Evolutionary conservation across 92 coral and sea anemone genomes (phyloP).

Genomic region (Metridium senile): DNA sequence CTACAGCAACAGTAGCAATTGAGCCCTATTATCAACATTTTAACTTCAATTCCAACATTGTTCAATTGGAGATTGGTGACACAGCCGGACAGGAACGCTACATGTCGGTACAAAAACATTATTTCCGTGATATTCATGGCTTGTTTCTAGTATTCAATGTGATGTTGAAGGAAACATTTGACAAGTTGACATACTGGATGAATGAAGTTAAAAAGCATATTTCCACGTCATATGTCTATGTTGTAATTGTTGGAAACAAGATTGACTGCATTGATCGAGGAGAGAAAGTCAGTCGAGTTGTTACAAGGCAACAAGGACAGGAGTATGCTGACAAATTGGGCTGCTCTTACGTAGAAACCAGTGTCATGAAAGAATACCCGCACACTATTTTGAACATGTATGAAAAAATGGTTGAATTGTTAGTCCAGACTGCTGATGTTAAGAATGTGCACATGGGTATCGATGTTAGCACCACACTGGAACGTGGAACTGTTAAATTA

Average conservation of each 20-base stretch:
- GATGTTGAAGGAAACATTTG: slow-evolving; percentile 50
- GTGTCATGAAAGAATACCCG: slow-evolving; percentile 44
- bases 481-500: neutral
- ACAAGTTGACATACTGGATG: slow-evolving; percentile 57
- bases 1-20: slow-evolving; percentile 54
- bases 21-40: slow-evolving; percentile 59
- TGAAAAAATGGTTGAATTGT: slow-evolving; percentile 46
- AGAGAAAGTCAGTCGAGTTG: slow-evolving; percentile 21
- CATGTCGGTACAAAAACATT: slow-evolving; percentile 60
- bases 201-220: slow-evolving; percentile 47
- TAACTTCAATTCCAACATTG: slow-evolving; percentile 58
- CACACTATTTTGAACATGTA: slow-evolving; percentile 63
- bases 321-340: slow-evolving; percentile 48
- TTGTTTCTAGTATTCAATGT: slow-evolving; percentile 75
- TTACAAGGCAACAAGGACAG: slow-evolving; percentile 42
- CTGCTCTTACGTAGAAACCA: slow-evolving; percentile 66
- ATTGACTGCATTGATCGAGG: slow-evolving; percentile 31
- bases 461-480: neutral
- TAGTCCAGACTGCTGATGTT: slow-evolving; percentile 55
- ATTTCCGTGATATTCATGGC: slow-evolving; percentile 77
- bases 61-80: slow-evolving; percentile 58
- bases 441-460: slow-evolving; percentile 43
- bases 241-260: slow-evolving; percentile 74
- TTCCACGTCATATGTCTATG: slow-evolving; percentile 35
- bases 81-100: slow-evolving; percentile 84